phyloP scores from a whole-genome alignment of 2,797 vertebrate genomes.

The Smutsia gigantea region DNA sequence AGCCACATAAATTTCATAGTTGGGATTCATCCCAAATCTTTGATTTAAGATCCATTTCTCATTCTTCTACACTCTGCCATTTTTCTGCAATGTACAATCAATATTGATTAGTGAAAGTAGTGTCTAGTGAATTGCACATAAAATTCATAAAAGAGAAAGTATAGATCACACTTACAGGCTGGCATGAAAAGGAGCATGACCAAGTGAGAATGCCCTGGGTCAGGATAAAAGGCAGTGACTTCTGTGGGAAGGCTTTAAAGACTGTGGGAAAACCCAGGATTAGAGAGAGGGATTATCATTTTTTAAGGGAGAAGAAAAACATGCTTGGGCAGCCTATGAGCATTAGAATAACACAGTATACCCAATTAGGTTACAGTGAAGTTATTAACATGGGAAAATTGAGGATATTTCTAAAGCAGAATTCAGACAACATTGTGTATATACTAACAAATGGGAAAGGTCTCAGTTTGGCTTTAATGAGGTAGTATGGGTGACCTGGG shows the following conservation, averaged over 20 bases:
- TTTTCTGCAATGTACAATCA: constrained; percentile 39
- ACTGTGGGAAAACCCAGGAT: background rate
- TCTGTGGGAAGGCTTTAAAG: background rate
- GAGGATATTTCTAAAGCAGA: background rate
- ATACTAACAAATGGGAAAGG: background rate
- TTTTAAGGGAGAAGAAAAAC: background rate
- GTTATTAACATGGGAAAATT: background rate
- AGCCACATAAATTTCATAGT: constrained; percentile 43
- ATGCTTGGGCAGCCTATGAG: background rate
- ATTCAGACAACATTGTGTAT: background rate
- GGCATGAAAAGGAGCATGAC: background rate
- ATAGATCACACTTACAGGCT: background rate
- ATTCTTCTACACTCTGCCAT: background rate
- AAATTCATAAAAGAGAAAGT: constrained; percentile 56
- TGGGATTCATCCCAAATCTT: background rate
- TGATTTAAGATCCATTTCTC: constrained; percentile 51
- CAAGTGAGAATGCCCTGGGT: background rate
- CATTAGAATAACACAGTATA: background rate
- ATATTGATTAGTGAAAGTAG: constrained; percentile 46
- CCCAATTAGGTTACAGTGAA: background rate
- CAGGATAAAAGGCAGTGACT: background rate
- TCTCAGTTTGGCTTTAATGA: background rate
- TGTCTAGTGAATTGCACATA: background rate
- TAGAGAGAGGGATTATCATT: background rate
- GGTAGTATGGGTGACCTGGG: background rate